phyloP scores from a whole-genome alignment of 2,797 vertebrate genomes.

The Erithacus rubecula region DNA sequence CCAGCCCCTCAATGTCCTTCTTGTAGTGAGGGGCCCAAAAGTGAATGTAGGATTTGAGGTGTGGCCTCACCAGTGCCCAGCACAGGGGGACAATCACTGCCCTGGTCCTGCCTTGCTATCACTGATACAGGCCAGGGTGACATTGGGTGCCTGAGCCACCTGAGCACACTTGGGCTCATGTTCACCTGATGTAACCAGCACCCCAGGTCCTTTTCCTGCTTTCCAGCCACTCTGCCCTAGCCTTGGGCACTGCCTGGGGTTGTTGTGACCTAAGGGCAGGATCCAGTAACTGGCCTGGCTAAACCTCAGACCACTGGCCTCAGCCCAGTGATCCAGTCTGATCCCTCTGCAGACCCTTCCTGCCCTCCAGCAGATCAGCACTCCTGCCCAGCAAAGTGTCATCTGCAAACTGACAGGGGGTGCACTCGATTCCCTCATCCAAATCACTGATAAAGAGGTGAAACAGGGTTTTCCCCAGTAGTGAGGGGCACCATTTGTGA shows the following conservation, averaged over 20 bases:
- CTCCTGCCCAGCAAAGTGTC: background rate
- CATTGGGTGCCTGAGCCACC: background rate
- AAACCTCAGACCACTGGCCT: background rate
- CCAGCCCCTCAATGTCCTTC: background rate
- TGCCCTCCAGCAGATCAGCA: background rate
- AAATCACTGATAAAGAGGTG: background rate
- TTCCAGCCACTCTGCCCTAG: background rate
- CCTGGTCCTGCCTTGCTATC: background rate
- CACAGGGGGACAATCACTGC: background rate
- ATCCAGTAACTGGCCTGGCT: rapidly evolving
- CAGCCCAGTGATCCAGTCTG: background rate
- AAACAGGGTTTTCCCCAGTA: background rate
- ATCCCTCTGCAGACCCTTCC: background rate
- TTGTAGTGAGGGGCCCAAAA: background rate
- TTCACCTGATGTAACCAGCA: background rate
- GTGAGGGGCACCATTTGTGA: background rate
- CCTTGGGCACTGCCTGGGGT: background rate
- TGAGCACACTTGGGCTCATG: background rate
- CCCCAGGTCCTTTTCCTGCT: background rate
- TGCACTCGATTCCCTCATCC: background rate
- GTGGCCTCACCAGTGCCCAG: too few relatives aligned
- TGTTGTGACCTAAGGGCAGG: background rate
- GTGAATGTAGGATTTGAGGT: rapidly evolving
- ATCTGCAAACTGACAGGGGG: background rate
- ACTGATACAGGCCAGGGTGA: background rate